Conservation (phyloP, 2,113 vertebrate species). For the Dipodomys ordii region DNA sequence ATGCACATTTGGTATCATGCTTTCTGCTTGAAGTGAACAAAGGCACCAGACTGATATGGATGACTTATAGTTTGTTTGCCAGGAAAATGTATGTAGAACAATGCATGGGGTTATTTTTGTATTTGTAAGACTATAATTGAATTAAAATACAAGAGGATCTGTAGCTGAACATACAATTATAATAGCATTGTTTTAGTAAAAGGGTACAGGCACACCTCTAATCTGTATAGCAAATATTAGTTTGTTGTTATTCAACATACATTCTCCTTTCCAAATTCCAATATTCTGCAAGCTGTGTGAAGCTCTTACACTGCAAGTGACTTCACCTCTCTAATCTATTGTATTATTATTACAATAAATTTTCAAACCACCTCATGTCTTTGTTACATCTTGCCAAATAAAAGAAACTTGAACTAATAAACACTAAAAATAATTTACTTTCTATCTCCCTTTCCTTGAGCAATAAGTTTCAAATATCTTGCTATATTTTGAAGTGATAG, state of each 20-base stretch:
- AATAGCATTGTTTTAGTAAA: neutral
- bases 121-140: neutral
- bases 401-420: neutral
- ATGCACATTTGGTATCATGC: neutral
- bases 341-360: neutral
- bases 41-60: neutral
- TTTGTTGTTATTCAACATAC: neutral
- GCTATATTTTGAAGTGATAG: neutral
- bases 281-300: neutral
- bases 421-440: neutral
- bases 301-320: neutral
- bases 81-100: neutral
- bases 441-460: neutral
- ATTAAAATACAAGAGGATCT: neutral
- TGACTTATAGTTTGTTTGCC: neutral
- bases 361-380: neutral
- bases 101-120: neutral
- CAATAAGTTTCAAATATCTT: neutral
- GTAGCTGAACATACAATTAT: neutral
- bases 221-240: neutral
- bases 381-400: neutral
- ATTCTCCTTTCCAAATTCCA: neutral
- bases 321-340: neutral
- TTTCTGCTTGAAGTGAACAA: neutral
- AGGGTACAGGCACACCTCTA: neutral